Evolutionary conservation across 2,797 vertebrate species (phyloP).

Genomic region (Pagetopsis macropterus): DNA sequence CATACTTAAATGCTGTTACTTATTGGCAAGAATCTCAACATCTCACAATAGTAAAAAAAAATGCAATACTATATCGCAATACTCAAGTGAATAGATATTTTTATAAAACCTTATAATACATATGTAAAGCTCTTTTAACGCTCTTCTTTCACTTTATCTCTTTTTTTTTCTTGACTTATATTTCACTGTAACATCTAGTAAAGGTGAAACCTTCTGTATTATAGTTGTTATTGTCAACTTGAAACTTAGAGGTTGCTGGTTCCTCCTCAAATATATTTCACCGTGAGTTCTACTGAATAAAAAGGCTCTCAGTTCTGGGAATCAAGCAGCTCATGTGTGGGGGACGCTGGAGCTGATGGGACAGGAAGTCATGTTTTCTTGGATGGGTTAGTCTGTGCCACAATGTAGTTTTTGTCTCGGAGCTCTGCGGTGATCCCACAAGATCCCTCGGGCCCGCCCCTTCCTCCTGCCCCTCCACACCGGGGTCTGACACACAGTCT

Average conservation of each 20-base stretch:
- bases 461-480: slow-evolving; percentile 19
- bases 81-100: too few species aligned
- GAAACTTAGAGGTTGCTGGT: background rate
- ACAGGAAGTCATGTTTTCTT: slow-evolving; percentile 73
- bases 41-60: too few species aligned
- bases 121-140: background rate
- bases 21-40: too few species aligned
- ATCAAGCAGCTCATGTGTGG: slow-evolving; percentile 49
- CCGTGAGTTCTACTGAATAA: slow-evolving; percentile 12
- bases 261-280: background rate
- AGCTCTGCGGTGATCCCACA: slow-evolving; percentile 62
- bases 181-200: background rate
- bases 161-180: too few species aligned
- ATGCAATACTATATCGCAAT: too few species aligned
- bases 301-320: slow-evolving; percentile 59
- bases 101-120: too few species aligned
- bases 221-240: background rate
- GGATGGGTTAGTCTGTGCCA: slow-evolving; percentile 68
- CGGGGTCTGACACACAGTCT: slow-evolving; percentile 67
- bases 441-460: slow-evolving; percentile 49
- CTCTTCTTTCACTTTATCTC: background rate
- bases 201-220: background rate
- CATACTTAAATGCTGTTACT: too few species aligned
- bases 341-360: slow-evolving; percentile 71
- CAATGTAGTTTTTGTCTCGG: slow-evolving; percentile 77